These are phyloP conservation scores for Chironex yamaguchii DNA, from an alignment of 30 jellyfish, hydroid and myxozoan species.

Conservation along the genomic window DNA sequence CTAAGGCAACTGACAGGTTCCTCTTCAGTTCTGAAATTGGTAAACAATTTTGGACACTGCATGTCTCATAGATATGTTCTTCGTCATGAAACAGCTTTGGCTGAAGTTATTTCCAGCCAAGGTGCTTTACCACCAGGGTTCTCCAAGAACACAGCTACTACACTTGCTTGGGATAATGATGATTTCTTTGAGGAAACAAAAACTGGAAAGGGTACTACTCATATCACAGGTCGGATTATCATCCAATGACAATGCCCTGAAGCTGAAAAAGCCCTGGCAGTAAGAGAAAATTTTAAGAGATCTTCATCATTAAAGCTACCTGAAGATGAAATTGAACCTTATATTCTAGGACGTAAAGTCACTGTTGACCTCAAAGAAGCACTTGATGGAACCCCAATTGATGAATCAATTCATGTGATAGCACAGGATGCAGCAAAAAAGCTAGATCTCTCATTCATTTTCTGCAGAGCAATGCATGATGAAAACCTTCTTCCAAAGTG, in stretches of 20 bases:
- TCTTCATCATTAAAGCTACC: neutral
- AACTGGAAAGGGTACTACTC: conserved; percentile 70
- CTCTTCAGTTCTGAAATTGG: conserved; percentile 14
- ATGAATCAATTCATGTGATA: neutral
- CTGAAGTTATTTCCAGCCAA: neutral
- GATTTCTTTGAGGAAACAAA: conserved; percentile 66
- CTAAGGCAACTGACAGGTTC: conserved; percentile 72
- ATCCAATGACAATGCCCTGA: neutral
- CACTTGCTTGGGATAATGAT: conserved; percentile 61
- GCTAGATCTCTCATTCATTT: conserved; percentile 11
- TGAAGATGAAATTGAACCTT: conserved; percentile 7
- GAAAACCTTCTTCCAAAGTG: conserved; percentile 11
- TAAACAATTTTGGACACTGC: conserved; percentile 68
- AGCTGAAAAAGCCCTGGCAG: neutral
- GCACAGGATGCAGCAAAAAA: neutral
- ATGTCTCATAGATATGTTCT: conserved; percentile 43
- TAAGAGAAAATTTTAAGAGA: conserved; percentile 3
- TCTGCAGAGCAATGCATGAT: neutral
- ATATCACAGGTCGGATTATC: conserved; percentile 65
- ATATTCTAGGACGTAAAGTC: neutral
- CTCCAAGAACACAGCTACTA: conserved; percentile 8
- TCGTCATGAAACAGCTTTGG: conserved; percentile 68
- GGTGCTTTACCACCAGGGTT: conserved; percentile 19
- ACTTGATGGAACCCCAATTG: neutral
- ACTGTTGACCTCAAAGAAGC: neutral